These are phyloP conservation scores for Deilephila porcellus DNA, from an alignment of 2,888 invertebrate species.

Conservation along the genomic window DNA sequence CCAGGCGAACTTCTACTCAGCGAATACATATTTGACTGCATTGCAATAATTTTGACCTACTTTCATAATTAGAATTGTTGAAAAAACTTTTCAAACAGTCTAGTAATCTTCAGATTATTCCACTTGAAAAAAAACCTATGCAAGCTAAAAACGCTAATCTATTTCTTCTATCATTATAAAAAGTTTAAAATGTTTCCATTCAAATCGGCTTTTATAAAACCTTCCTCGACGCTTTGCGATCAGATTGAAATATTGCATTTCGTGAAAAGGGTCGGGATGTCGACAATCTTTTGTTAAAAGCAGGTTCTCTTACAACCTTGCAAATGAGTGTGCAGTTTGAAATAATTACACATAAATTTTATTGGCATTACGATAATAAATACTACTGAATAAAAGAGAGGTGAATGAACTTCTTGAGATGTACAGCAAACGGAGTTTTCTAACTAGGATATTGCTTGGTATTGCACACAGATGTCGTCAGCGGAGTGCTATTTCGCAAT, in stretches of 20 bases:
- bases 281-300: conserved; percentile 17
- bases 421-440: not conserved
- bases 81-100: not conserved
- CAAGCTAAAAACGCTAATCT: not conserved
- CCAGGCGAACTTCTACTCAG: not conserved
- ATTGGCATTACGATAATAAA: too few relatives aligned
- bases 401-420: not conserved
- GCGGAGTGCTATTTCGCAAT: conserved; percentile 22
- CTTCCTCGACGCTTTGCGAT: not conserved
- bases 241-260: conserved; percentile 20
- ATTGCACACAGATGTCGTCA: conserved; percentile 14
- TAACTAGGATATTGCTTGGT: not conserved
- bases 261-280: not conserved
- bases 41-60: not conserved
- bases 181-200: conserved; percentile 7
- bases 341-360: too few relatives aligned
- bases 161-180: conserved; percentile 9
- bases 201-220: conserved; percentile 14
- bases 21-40: too few relatives aligned
- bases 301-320: not conserved
- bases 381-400: not conserved
- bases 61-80: not conserved
- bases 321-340: not conserved
- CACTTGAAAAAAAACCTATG: not conserved
- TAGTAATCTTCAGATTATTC: not conserved